Evolutionary conservation across 2,888 invertebrate genomes (phyloP), one percentile per base, ranked within the genome.

Genomic region (Ceriagrion tenellum): DNA sequence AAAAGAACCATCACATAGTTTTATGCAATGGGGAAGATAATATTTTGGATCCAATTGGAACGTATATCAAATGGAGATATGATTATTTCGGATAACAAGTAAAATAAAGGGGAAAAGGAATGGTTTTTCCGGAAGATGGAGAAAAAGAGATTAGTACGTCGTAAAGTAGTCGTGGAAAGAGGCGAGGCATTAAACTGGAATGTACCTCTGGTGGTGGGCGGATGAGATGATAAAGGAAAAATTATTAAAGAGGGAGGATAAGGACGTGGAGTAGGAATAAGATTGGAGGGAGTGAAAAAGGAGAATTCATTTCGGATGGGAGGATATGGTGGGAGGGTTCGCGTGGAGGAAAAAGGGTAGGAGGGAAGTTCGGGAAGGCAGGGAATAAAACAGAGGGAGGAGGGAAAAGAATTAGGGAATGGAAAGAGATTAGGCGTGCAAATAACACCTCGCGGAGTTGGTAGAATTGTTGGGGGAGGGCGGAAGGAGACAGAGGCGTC

Each of bases 381-480:
- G 91, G 40, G n/a, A 90, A 90, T 56, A 56, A 63, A 55, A 35
- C 30, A 20, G 30, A 30, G 55, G 30, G 40, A 55, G 40, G 74
- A n/a, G n/a, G 69, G n/a, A 47, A 90, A 47, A 26, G 90, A 59
- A 95, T 47, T 30, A 63, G 30, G 47, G 81, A 69, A 81, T n/a
- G 63, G 55, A 95, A 88, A 93, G 55, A 93, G 55, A 95, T 88
- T 59, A 93, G 81, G 93, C 30, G 59, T 59, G 88, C 93, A 91
- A 95, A 88, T 91, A 89, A 95, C 95, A 95, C 56, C n/a, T 12
- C 95, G 30, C 59, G 59, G 63, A 35, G 23, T 26, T 23, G 30
- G 63, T 55, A 35, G 23, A 35, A 47, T 47, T 47, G 63, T 63
- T 63, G 69, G 23, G 10, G 26, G 23, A 59, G 63, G 40, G 91